These are phyloP conservation scores for Nycticebus coucang DNA, from an alignment of 2,113 vertebrate species.

Conservation along the genomic window DNA sequence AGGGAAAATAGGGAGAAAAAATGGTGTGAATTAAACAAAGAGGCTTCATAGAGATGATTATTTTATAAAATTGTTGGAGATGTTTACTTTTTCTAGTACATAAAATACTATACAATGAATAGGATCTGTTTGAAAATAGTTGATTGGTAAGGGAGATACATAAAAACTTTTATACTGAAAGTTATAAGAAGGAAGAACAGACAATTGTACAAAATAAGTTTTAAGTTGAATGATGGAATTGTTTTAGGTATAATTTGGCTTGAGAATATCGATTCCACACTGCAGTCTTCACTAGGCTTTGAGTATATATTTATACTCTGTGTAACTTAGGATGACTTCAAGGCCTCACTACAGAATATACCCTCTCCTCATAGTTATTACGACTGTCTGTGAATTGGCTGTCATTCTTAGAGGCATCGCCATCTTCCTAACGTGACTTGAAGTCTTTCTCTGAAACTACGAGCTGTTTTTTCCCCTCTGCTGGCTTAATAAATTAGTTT, in stretches of 20 bases:
- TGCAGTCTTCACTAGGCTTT: neutral
- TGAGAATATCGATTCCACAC: neutral
- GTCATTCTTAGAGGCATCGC: neutral
- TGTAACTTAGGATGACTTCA: neutral
- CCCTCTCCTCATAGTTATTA: neutral
- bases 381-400: neutral
- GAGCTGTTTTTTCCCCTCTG: slow-evolving; percentile 4
- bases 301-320: neutral
- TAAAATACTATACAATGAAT: neutral
- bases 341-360: neutral
- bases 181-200: neutral
- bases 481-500: slow-evolving; percentile 69
- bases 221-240: neutral
- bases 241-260: neutral
- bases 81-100: slow-evolving; percentile 19
- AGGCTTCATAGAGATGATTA: neutral
- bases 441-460: neutral
- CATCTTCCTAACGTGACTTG: neutral
- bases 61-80: neutral
- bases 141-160: neutral
- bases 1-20: slow-evolving; percentile 11
- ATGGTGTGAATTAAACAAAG: neutral
- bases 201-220: neutral
- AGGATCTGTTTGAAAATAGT: slow-evolving; percentile 17
- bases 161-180: neutral